A percentile compares a stretch with the other conserved stretches of the same genome.
These are phyloP conservation scores for Gonatopus flavifemur DNA, from an alignment of 1,140 invertebrate species.

Conservation along the genomic window DNA sequence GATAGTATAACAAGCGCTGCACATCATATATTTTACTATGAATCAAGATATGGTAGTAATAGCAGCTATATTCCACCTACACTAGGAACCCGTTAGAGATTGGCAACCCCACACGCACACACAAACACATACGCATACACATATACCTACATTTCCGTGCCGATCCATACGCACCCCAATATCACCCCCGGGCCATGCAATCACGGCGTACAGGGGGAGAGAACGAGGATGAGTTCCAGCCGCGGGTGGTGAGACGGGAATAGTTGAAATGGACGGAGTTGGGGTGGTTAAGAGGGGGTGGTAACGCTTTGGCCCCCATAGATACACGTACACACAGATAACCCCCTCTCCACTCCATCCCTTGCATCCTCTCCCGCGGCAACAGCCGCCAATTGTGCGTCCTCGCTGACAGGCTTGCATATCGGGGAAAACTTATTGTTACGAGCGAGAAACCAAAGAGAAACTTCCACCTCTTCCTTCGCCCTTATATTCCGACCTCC, in stretches of 20 bases:
- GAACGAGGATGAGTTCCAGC: conserved; percentile 50
- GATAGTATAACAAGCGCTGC: too few relatives aligned
- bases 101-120: too few relatives aligned
- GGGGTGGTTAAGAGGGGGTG: conserved; percentile 50
- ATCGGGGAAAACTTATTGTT: conserved; percentile 49
- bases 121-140: too few relatives aligned
- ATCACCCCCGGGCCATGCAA: conserved; percentile 52
- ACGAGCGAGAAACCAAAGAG: conserved; percentile 49
- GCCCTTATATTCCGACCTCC: too few relatives aligned
- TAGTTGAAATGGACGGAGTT: conserved; percentile 22
- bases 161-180: conserved; percentile 47
- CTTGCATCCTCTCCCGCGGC: conserved; percentile 46
- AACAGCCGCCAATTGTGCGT: conserved; percentile 52
- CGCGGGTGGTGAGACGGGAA: conserved; percentile 16
- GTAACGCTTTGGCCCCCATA: conserved; percentile 11
- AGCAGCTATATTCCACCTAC: too few relatives aligned
- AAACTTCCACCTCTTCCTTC: conserved; percentile 30
- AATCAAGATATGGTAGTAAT: too few relatives aligned
- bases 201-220: conserved; percentile 52
- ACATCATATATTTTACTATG: too few relatives aligned
- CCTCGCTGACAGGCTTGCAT: conserved; percentile 50
- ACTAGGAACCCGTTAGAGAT: too few relatives aligned
- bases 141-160: too few relatives aligned
- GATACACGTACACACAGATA: too few relatives aligned
- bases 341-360: conserved; percentile 4